Evolutionary conservation across 2,888 invertebrate genomes (phyloP), one percentile per base, ranked within the genome.

Genomic region (Lasioglossum lativentre): DNA sequence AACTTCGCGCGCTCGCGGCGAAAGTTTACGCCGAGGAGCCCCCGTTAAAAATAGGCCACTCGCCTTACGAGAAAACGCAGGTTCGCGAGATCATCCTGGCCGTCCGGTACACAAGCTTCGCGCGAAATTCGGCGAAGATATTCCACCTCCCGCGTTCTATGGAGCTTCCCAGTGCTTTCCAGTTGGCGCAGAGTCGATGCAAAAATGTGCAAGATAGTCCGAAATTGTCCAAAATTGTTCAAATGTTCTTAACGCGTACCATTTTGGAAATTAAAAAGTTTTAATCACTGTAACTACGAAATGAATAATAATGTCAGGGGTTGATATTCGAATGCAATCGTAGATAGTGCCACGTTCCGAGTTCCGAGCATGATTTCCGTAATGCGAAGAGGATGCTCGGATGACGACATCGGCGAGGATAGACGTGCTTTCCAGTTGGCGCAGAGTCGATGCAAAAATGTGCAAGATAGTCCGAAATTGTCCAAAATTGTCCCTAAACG

Each of bases 21-120:
- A 42, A 79, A 81, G 86, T 87, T 86, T 86, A 83, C 87, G 63
- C 75, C 30, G 74, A 38, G 82, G 52, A 63, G 63, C 30, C 45
- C 47, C 72, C 70, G 86, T 73, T 86, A 87, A 87, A 87, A 87
- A 87, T 87, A 87, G 83, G 86, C 70, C 78, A 83, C 78, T 78
- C 47, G 87, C 78, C 78, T 75, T 83, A 78, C 83, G 81, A 86
- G 83, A 83, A 86, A 83, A 83, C 76, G 83, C 83, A 23, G 59
- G 47, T 86, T 63, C 45, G 71, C 52, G 63, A 63, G 63, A 63
- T 63, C 30, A 30, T n/a, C 10, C 38, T 8, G 34, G n/a, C 27
- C 42, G 19, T 14, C 5, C 70, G 42, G 68, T 68, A 34, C 38
- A 63, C 68, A 56, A 56, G 56, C n/a, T 56, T 23, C 38, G 34